phyloP scores from a whole-genome alignment of 1,140 invertebrate genomes.

The Delia radicum region DNA sequence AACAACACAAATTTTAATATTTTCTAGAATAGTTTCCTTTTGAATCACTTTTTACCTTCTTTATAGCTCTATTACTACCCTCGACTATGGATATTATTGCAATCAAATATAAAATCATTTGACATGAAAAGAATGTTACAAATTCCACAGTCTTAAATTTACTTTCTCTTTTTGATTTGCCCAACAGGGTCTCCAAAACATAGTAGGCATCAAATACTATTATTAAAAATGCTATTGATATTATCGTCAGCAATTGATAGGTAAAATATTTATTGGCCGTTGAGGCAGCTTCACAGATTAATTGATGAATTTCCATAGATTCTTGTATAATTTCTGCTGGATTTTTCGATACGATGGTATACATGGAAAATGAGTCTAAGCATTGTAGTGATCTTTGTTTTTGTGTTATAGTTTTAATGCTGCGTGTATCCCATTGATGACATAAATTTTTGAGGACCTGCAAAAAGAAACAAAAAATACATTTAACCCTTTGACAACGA shows the following conservation, averaged over 20 bases:
- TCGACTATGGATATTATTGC: conserved; percentile 53
- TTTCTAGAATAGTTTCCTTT: background rate
- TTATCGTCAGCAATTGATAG: conserved; percentile 51
- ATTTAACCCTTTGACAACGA: too few species aligned
- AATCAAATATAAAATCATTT: conserved; percentile 52
- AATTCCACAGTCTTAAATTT: conserved; percentile 54
- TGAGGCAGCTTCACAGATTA: conserved; percentile 52
- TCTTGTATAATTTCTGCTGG: conserved; percentile 53
- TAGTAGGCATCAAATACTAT: conserved; percentile 55
- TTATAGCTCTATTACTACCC: conserved; percentile 51
- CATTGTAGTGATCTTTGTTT: conserved; percentile 48
- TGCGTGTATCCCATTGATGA: conserved; percentile 47
- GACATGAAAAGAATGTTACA: conserved; percentile 52
- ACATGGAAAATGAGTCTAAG: conserved; percentile 51
- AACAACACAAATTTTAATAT: background rate
- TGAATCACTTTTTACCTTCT: conserved; percentile 34
- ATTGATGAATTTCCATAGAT: conserved; percentile 54
- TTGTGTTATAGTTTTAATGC: conserved; percentile 38
- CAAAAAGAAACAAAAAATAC: background rate
- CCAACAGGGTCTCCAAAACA: conserved; percentile 51
- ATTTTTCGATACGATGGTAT: conserved; percentile 51
- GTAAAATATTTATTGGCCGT: conserved; percentile 55
- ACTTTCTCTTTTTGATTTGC: conserved; percentile 48
- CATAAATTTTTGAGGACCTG: conserved; percentile 49
- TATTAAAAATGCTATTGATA: conserved; percentile 52